Percentiles rank a stretch among this genome's conserved stretches.
Conservation (phyloP, 2,888 invertebrate species). For the Hemithea aestivaria region DNA sequence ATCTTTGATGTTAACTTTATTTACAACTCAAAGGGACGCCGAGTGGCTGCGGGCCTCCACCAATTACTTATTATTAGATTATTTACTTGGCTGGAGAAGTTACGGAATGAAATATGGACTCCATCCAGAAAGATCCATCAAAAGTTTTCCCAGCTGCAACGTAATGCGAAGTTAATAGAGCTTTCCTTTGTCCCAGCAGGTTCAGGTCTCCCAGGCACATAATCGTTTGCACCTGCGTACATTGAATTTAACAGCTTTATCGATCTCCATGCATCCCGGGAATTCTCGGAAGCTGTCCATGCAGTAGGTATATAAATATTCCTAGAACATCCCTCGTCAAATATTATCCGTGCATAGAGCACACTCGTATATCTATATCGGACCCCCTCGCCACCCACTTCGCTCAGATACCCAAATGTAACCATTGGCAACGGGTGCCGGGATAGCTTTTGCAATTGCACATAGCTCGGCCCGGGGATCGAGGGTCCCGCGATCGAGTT, state of each 20-base stretch:
- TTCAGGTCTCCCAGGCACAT: conserved; percentile 5
- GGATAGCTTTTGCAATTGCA: conserved; percentile 39
- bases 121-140: too few relatives aligned
- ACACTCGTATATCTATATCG: conserved; percentile 39
- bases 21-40: conserved; percentile 1
- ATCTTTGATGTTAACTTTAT: conserved; percentile 9
- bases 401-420: conserved; percentile 45
- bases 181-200: not conserved
- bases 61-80: too few relatives aligned
- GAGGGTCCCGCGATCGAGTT: conserved; percentile 9
- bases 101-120: too few relatives aligned
- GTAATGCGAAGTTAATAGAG: not conserved
- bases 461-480: conserved; percentile 34
- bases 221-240: conserved; percentile 26
- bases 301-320: conserved; percentile 50
- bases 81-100: too few relatives aligned
- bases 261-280: conserved; percentile 40
- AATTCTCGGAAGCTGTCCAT: conserved; percentile 37
- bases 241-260: conserved; percentile 35
- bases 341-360: conserved; percentile 55
- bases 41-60: not conserved
- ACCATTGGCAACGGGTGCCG: conserved; percentile 48
- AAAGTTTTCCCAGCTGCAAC: too few relatives aligned
- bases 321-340: conserved; percentile 49
- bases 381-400: conserved; percentile 31